These are phyloP conservation scores for Pipistrellus kuhlii DNA, from an alignment of 2,797 vertebrate species.

Conservation along the genomic window DNA sequence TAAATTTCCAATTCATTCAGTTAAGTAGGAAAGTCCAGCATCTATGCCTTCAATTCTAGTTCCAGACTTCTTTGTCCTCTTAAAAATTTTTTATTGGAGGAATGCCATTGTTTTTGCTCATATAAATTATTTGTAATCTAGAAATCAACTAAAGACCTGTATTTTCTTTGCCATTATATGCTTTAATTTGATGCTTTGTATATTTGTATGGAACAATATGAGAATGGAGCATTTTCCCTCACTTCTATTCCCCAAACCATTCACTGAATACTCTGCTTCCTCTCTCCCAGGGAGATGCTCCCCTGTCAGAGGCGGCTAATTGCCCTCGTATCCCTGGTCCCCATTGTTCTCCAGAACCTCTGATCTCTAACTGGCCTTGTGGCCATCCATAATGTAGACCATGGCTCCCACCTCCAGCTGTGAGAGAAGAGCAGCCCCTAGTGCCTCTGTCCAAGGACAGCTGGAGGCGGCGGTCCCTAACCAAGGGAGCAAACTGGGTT, in stretches of 20 bases:
- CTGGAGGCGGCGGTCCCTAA: not conserved
- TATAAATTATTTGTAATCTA: not conserved
- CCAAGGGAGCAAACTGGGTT: not conserved
- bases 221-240: not conserved
- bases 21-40: not conserved
- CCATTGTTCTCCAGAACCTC: not conserved
- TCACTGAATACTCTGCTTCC: not conserved
- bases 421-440: not conserved
- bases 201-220: not conserved
- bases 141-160: conserved; percentile 9
- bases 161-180: not conserved
- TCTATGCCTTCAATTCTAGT: conserved; percentile 14
- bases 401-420: not conserved
- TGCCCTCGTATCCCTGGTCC: not conserved
- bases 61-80: not conserved
- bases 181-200: not conserved
- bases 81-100: not conserved
- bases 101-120: not conserved
- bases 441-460: not conserved
- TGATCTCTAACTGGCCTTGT: not conserved
- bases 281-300: not conserved
- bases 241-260: not conserved
- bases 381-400: not conserved
- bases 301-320: not conserved
- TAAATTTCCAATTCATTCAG: not conserved